Evolutionary conservation across 2,888 invertebrate genomes (phyloP).

Genomic region (Spicauda simplicius): DNA sequence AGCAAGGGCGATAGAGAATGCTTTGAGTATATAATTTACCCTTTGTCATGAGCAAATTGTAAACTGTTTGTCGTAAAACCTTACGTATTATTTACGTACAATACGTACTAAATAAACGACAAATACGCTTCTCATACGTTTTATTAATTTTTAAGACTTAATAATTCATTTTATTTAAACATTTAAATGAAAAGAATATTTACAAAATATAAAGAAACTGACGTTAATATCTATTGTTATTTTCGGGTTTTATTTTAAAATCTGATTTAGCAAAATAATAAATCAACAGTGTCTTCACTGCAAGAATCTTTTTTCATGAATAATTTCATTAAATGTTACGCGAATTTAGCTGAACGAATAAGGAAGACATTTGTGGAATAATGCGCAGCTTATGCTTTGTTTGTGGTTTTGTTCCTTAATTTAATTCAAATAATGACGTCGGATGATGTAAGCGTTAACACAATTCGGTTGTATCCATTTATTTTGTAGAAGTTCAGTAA

Average conservation of each 20-base stretch:
- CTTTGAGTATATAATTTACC: too few relatives aligned
- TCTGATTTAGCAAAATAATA: not conserved
- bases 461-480: not conserved
- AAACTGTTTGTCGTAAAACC: too few relatives aligned
- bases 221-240: too few relatives aligned
- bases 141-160: too few relatives aligned
- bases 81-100: too few relatives aligned
- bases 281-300: not conserved
- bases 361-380: conserved; percentile 26
- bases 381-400: conserved; percentile 12
- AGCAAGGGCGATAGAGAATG: too few relatives aligned
- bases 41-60: too few relatives aligned
- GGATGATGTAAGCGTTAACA: conserved; percentile 23
- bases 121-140: too few relatives aligned
- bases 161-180: too few relatives aligned
- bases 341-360: conserved; percentile 1
- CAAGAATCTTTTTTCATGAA: not conserved
- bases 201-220: too few relatives aligned
- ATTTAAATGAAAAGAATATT: too few relatives aligned
- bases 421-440: conserved; percentile 20
- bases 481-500: not conserved
- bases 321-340: not conserved
- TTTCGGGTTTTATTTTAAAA: not conserved
- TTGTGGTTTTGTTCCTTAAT: conserved; percentile 31
- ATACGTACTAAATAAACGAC: too few relatives aligned